These are phyloP conservation scores for Antheraea assamensis DNA, from an alignment of 2,888 invertebrate species.

Conservation along the genomic window DNA sequence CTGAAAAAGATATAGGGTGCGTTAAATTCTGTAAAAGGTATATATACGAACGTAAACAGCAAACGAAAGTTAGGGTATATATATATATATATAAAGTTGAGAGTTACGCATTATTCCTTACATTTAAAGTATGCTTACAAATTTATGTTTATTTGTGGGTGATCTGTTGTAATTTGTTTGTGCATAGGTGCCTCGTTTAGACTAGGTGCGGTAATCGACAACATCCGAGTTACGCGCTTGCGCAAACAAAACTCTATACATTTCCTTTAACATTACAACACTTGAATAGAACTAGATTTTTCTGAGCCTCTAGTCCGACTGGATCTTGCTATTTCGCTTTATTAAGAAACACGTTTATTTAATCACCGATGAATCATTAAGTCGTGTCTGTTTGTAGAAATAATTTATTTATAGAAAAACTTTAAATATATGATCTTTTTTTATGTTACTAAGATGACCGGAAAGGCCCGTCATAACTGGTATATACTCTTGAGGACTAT, in stretches of 20 bases:
- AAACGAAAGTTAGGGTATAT: no score
- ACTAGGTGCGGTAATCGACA: conserved; percentile 54
- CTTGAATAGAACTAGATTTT: conserved; percentile 37
- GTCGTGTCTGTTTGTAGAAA: background rate
- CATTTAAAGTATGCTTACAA: background rate
- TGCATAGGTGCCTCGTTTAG: conserved; percentile 3
- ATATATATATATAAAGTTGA: no score
- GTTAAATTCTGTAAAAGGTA: no score
- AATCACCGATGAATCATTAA: conserved; percentile 38
- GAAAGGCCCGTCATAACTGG: no score
- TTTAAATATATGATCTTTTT: no score
- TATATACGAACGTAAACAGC: no score
- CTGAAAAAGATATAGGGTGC: no score
- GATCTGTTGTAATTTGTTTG: conserved; percentile 18
- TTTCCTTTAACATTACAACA: conserved; percentile 61
- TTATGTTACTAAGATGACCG: no score
- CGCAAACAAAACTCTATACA: conserved; percentile 45
- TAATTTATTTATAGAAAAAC: background rate
- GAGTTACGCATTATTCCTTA: no score
- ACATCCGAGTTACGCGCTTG: conserved; percentile 72
- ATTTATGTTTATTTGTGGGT: background rate
- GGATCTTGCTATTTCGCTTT: conserved; percentile 13
- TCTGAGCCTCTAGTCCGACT: conserved; percentile 14
- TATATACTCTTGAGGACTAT: no score
- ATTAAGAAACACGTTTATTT: conserved; percentile 37